phyloP scores from a whole-genome alignment of 2,113 vertebrate genomes.

The Xenopus tropicalis region UCB_Xtro_10.0 CM004444.2:22313001-22313500 shows the following conservation, averaged over 20 bases:
- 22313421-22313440: too few relatives aligned
- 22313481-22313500: too few relatives aligned
- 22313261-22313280: background rate
- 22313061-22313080: slow-evolving; percentile 27
- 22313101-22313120: slow-evolving; percentile 19
- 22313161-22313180: slow-evolving; percentile 35
- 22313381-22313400: too few relatives aligned
- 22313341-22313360: background rate
- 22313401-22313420: too few relatives aligned
- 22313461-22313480: too few relatives aligned
- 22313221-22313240: background rate
- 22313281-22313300: background rate
- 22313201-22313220: slow-evolving; percentile 23
- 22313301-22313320: background rate
- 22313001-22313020: slow-evolving; percentile 36
- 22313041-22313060: slow-evolving; percentile 38
- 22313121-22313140: slow-evolving; percentile 31
- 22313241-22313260: slow-evolving; percentile 12
- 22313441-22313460: too few relatives aligned
- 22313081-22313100: slow-evolving; percentile 38
- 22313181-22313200: slow-evolving; percentile 19
- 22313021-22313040: slow-evolving; percentile 34
- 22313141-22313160: slow-evolving; percentile 43
- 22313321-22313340: slow-evolving; percentile 14
- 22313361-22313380: too few relatives aligned